Evolutionary conservation across 1,140 invertebrate genomes (phyloP), one percentile per base, ranked within the genome.

Genomic region (Goniozus legneri): DNA sequence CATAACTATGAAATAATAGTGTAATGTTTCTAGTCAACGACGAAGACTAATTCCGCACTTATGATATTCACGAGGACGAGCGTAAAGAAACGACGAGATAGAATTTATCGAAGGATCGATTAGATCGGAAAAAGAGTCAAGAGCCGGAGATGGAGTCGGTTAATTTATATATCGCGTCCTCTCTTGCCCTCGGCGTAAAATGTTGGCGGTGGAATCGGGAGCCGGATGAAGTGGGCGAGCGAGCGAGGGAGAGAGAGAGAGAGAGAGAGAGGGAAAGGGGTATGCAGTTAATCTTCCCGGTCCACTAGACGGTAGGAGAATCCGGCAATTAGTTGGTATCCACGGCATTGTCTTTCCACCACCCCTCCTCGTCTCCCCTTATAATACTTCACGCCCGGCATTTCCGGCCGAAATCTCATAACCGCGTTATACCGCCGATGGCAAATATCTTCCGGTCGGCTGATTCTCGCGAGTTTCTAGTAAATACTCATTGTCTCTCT

Each of bases 241-340:
- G 19, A 18, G 16, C 10, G 27, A 19, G 21, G 7, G 6, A 36
- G 20, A 40, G 16, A 18, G 44, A 21, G 39, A 44, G 22, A 35
- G 47, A 43, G 48, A 38, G 27, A 30, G 48, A 36, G 51, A 35
- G 50, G 44, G 43, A 39, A 44, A 36, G 47, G 44, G 39, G 16
- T n/a, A 20, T 20, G 53, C 62, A 62, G 60, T 68, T 73, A 73
- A 73, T 71, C 70, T 73, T 66, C 60, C 56, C 58, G 64, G 62
- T 73, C 60, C 65, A 68, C 58, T 68, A 66, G 67, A 61, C 61
- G 58, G 54, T 58, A 59, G 53, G 61, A 63, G 59, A 71, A 68
- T 71, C 69, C 65, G 52, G 62, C 69, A 73, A 73, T 71, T 73
- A 73, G 68, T 65, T 65, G 60, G 65, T 59, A 63, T 58, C 57